These are phyloP conservation scores for Mormyrus proboscirostris DNA, from an alignment of 2,797 vertebrate species.

Conservation along the genomic window DNA sequence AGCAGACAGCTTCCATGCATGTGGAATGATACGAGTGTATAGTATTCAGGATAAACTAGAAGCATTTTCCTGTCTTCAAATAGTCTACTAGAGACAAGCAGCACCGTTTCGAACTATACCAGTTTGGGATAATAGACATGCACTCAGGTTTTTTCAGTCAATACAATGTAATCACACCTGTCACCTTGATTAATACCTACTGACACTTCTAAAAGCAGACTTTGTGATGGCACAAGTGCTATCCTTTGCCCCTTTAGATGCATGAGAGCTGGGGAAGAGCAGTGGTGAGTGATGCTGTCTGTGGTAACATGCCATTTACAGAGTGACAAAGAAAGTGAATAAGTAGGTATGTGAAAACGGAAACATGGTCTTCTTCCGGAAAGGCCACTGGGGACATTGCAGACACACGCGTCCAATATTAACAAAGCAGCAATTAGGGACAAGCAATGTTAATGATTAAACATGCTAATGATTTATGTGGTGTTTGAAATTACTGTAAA, in stretches of 20 bases:
- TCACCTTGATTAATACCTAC: background rate
- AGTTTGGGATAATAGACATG: conserved; percentile 2
- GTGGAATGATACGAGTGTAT: background rate
- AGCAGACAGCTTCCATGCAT: background rate
- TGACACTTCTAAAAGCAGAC: conserved; percentile 3
- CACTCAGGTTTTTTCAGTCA: background rate
- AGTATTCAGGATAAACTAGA: background rate
- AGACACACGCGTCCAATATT: background rate
- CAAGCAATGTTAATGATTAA: background rate
- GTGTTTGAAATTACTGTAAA: background rate
- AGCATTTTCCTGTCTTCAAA: conserved; percentile 1
- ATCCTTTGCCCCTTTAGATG: background rate
- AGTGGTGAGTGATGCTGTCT: background rate
- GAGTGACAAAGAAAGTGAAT: background rate
- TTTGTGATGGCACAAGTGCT: background rate
- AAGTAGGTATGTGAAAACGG: background rate
- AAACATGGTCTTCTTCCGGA: background rate
- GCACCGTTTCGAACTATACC: background rate
- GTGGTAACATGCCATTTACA: conserved; percentile 1
- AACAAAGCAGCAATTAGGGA: background rate
- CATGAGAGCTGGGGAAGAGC: background rate
- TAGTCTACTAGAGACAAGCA: background rate
- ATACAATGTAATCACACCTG: conserved; percentile 6
- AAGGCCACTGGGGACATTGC: background rate
- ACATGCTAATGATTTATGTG: background rate